Base-by-base conservation (phyloP, 2,888 invertebrate species). In the Cerastis rubricosa region DNA sequence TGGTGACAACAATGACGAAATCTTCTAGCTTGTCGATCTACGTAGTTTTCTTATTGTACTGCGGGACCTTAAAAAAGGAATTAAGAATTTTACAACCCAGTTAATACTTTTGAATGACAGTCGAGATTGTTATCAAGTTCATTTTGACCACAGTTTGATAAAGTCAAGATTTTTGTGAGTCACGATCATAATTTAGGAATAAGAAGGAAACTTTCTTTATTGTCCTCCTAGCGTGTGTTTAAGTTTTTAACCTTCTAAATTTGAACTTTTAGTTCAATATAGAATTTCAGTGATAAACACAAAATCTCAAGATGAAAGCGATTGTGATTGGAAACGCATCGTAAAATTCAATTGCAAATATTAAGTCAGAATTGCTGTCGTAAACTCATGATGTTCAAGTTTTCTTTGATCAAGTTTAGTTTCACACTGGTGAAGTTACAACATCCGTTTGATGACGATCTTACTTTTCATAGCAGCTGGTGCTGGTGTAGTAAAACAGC, bases 81-180 rank as follows among this genome's bases (percentile, higher is more conserved):
- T 79, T 65, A 65, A 65, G 57, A 72, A 17, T 78, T 78, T 78
- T 65, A 65, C 57, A 65, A 69, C 77, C 47, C 65, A 68, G 64
- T 67, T 80, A 80, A 68, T 79, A 69, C 68, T 79, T 77, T 80
- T 47, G 35, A 43, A 68, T 65, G 80, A 69, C 74, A 79, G 67
- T 51, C 49, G 35, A 59, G 57, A 74, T 80, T 80, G 25, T 80
- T 64, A 74, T 74, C 80, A 68, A 74, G 64, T 74, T 57, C 57
- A 74, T 51, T 64, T 57, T 74, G 80, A 65, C 63, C 75, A 80
- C 74, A 29, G 64, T 59, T 66, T 78, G 78, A 72, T 25, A 71
- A 79, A 78, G 51, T 19, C 35, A 66, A 66, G 65, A 43, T 43
- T 17, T 19, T 11, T 51, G 49, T 14, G 57, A 47, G 57, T 51